Evolutionary conservation across 2,888 invertebrate genomes (phyloP).

Genomic region (Caenorhabditis macrosperma): DNA sequence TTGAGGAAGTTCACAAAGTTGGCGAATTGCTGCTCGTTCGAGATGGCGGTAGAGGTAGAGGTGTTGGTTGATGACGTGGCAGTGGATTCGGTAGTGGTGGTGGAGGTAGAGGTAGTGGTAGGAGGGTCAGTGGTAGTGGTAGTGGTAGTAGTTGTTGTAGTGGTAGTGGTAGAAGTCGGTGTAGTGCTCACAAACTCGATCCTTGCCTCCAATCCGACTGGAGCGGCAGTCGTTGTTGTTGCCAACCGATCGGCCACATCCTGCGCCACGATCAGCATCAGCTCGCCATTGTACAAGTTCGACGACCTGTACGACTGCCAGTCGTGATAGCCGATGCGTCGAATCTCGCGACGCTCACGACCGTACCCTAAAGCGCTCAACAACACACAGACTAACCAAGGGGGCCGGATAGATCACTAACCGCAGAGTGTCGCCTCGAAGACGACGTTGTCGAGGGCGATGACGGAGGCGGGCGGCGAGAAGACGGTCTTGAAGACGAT

Average conservation of each 20-base stretch:
- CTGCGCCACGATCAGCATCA: constrained; percentile 71
- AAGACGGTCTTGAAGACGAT: constrained; percentile 74
- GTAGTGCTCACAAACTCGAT: constrained; percentile 19
- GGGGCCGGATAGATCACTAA: constrained; percentile 45
- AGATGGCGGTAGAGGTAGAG: constrained; percentile 10
- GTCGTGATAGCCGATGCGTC: constrained; percentile 64
- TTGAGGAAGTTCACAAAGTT: constrained; percentile 70
- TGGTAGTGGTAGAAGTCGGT: constrained; percentile 22
- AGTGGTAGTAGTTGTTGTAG: constrained; percentile 26
- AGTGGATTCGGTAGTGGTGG: constrained; percentile 2
- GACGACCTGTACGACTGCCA: constrained; percentile 63
- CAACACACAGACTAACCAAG: no score
- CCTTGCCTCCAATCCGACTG: constrained; percentile 16
- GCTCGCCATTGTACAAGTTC: constrained; percentile 62
- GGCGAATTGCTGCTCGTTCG: constrained; percentile 62
- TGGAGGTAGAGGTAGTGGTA: background rate
- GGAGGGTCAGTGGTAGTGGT: constrained; percentile 31
- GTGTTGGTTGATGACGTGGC: background rate
- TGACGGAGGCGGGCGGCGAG: constrained; percentile 72
- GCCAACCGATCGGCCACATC: constrained; percentile 57
- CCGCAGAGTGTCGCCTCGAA: constrained; percentile 77
- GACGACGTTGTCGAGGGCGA: constrained; percentile 76
- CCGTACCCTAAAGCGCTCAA: constrained; percentile 45
- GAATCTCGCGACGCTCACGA: constrained; percentile 56
- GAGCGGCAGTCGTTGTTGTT: constrained; percentile 9